Base-by-base conservation (phyloP, 1,140 invertebrate species). In the Protaetia brevitarsis region DNA sequence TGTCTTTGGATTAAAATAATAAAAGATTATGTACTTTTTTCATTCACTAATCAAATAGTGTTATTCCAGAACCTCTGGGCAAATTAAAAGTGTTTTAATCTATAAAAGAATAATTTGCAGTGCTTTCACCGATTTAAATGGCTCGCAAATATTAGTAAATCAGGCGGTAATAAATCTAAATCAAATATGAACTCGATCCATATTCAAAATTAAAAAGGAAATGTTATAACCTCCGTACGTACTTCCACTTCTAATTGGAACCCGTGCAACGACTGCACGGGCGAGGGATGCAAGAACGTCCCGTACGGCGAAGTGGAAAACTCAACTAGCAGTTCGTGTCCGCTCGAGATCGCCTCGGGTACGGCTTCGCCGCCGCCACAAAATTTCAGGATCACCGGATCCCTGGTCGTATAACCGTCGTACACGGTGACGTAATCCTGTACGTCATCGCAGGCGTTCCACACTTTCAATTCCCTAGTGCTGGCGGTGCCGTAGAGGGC, bases 261-360 rank as follows among this genome's bases (percentile, higher is more conserved):
- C 58, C 92, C 92, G 76, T 94, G 91, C 27, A 94, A 82, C 1
- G 88, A 87, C 75, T 91, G 86, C 30, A 86, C 84, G 37, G 91
- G 87, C 26, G 87, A 84, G 58, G 90, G 90, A 79, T 91, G 90
- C 65, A 88, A 83, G 78, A 95, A 91, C 66, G 92, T 93, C 72
- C 93, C 93, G 79, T 90, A 94, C 2, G 92, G 90, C 21, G 91
- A 93, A n/a, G 91, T 93, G 65, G 90, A 92, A 77, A 95, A 93
- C 79, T 94, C 92, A 23, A 95, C 91, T 45, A 95, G 81, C 65
- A 95, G 82, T 76, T 95, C 92, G 34, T 91, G 89, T 0, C 91
- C 91, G 74, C 91, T 93, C 62, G 92, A 94, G 64, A 90, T 86
- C 11, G 90, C 87, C 73, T 89, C 87, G 0, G 93, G 92, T 27